Evolutionary conservation across 2,113 vertebrate species (phyloP), one percentile per base, ranked within the genome.

Genomic region (Athene noctua): DNA sequence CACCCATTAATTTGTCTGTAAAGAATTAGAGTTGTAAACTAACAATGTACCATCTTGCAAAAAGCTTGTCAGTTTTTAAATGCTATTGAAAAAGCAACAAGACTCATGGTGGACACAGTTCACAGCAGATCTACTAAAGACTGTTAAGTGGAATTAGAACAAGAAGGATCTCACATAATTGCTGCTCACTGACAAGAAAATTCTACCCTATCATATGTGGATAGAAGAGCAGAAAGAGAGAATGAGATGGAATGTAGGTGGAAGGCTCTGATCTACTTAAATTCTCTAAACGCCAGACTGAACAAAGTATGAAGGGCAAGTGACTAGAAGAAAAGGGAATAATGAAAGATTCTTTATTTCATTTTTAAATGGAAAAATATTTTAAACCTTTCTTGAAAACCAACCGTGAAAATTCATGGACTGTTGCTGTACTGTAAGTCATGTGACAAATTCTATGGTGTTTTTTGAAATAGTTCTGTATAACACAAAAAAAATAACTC

Each of bases 181-280:
- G 34, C 40, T 84, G 52, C 47, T 95, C 68, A 44, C 75, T 94
- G 88, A 95, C 92, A 96, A 93, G 94, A 93, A 97, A 96, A 95
- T 96, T 93, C 72, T 94, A 93, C 46, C 59, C 52, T 77, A 96
- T 92, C 59, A 86, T 10, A 88, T 0, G 0, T 63, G 72, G 67
- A 88, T 52, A 88, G 57, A 96, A 90, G 19, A 95, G n/a, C 65
- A 97, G 75, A 90, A 85, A 90, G 70, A 87, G 8, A 80, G 55
- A 80, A 66, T 34, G 30, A 93, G 52, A 93, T 65, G 26, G 55
- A 88, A 93, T 52, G 80, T 88, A 94, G 88, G 92, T 93, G 90
- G 88, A 93, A 96, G 72, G 52, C 55, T 97, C 92, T 84, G 59
- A 80, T 96, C 46, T 71, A 86, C 63, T 83, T 63, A 87, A 84